Conservation (phyloP, 2,888 invertebrate genomes). For the Cryptosula pallasiana region DNA sequence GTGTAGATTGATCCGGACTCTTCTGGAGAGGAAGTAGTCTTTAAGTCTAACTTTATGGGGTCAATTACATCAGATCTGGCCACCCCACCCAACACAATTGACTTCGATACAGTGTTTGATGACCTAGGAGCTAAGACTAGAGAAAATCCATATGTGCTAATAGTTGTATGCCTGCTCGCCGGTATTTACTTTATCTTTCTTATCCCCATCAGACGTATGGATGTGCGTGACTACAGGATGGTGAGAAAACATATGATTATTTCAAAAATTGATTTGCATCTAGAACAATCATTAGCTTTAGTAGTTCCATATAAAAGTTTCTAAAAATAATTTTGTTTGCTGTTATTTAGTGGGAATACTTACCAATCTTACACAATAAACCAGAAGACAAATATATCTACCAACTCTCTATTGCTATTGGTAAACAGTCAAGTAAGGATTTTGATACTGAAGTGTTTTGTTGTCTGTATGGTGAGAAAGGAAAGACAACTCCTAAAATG, state of each 20-base stretch:
- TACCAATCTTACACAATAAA: conserved; percentile 2
- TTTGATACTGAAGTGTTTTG: conserved; percentile 18
- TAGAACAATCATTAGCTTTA: too few species aligned
- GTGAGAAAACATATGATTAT: neutral
- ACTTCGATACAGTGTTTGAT: conserved; percentile 17
- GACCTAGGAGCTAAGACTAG: conserved; percentile 1
- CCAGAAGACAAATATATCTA: conserved; percentile 14
- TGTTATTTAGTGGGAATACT: conserved; percentile 22
- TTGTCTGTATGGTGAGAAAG: conserved; percentile 9
- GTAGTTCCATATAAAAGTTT: too few species aligned
- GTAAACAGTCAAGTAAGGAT: neutral
- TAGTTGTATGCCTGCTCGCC: neutral
- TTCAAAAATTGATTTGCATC: neutral
- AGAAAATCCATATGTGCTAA: conserved; percentile 14
- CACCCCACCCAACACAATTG: conserved; percentile 10
- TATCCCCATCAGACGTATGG: conserved; percentile 5
- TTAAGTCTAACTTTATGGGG: conserved; percentile 22
- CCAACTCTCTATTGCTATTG: conserved; percentile 1
- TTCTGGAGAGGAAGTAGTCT: conserved; percentile 2
- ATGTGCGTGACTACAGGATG: conserved; percentile 8
- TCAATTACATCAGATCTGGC: conserved; percentile 12
- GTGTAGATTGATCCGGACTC: conserved; percentile 15
- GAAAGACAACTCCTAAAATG: conserved; percentile 19
- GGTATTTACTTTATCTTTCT: conserved; percentile 7
- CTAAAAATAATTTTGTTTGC: too few species aligned